Percentiles rank a stretch among this genome's conserved stretches.
These are phyloP conservation scores for Mungos mungo DNA, from an alignment of 2,113 vertebrate species.

Conservation along the genomic window DNA sequence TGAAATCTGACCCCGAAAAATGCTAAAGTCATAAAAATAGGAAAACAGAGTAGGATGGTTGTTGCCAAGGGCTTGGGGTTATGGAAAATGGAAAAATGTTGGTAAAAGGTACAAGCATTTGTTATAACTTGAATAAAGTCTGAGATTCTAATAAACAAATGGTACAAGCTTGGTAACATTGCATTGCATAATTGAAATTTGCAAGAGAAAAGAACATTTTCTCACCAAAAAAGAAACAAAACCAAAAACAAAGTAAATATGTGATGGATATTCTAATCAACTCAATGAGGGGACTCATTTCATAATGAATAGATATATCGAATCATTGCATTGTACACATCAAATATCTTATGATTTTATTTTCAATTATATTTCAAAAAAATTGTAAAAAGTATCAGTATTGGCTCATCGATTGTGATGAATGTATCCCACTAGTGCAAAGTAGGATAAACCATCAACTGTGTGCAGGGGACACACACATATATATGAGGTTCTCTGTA, in stretches of 20 bases:
- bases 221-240: neutral
- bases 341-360: neutral
- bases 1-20: neutral
- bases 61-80: neutral
- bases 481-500: neutral
- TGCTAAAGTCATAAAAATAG: neutral
- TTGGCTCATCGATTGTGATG: neutral
- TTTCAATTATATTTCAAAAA: neutral
- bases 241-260: neutral
- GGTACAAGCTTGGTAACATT: neutral
- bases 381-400: neutral
- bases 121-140: neutral
- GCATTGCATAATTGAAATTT: neutral
- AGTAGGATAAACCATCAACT: neutral
- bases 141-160: neutral
- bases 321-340: neutral
- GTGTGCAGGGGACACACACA: neutral
- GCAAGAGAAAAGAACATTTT: neutral
- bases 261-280: neutral
- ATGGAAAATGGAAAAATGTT: neutral
- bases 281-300: neutral
- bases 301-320: neutral
- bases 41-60: neutral
- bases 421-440: neutral
- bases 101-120: neutral